These are phyloP conservation scores for Seira ritae DNA, from an alignment of 2,888 invertebrate species.

Conservation along the genomic window DNA sequence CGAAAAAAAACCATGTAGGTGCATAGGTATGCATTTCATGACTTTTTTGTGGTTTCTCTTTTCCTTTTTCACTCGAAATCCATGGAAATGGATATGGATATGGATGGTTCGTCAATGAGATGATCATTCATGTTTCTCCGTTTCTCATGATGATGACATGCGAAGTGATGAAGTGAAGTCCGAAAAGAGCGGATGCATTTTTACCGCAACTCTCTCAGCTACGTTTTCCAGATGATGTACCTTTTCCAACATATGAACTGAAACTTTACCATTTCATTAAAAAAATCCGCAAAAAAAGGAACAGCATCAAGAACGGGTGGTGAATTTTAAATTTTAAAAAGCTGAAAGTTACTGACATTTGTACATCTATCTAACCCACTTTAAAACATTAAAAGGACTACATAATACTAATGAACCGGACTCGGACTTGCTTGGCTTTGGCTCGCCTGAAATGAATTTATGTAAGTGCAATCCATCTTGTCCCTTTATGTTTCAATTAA, in stretches of 20 bases:
- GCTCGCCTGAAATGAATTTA: too few relatives aligned
- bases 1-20: too few relatives aligned
- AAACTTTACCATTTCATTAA: neutral
- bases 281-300: too few relatives aligned
- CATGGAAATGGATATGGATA: too few relatives aligned
- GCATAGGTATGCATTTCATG: too few relatives aligned
- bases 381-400: too few relatives aligned
- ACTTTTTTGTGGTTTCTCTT: conserved; percentile 5
- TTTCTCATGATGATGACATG: neutral
- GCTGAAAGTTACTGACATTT: neutral
- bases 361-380: too few relatives aligned
- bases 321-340: neutral
- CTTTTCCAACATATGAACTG: neutral
- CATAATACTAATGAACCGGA: too few relatives aligned
- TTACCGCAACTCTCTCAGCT: neutral
- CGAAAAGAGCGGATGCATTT: neutral
- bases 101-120: too few relatives aligned
- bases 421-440: too few relatives aligned
- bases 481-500: conserved; percentile 10
- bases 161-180: neutral
- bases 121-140: too few relatives aligned
- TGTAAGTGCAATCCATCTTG: neutral
- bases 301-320: too few relatives aligned
- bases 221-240: conserved; percentile 1
- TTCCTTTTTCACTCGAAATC: neutral